Percentiles rank a stretch among this genome's conserved stretches.
Evolutionary conservation across 2,113 vertebrate species (phyloP).

Genomic region (Rattus norvegicus): GRCr8 NC_086021.1:80433501-80434000

Average conservation of each 20-base stretch:
- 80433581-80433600: too few relatives aligned
- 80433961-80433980: neutral
- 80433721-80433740: slow-evolving; percentile 6
- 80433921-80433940: slow-evolving; percentile 25
- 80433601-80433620: too few relatives aligned
- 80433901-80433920: neutral
- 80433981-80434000: neutral
- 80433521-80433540: too few relatives aligned
- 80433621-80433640: slow-evolving; percentile 68
- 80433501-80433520: too few relatives aligned
- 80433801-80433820: neutral
- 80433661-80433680: slow-evolving; percentile 35
- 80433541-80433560: too few relatives aligned
- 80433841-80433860: slow-evolving; percentile 24
- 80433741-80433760: neutral
- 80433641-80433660: slow-evolving; percentile 62
- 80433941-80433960: slow-evolving; percentile 57
- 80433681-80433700: slow-evolving; percentile 46
- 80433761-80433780: neutral
- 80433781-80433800: neutral
- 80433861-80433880: neutral
- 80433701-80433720: neutral
- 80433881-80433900: neutral
- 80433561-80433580: too few relatives aligned
- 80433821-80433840: neutral